Conservation (phyloP, 2,113 vertebrate genomes). For the Vulpes ferrilata region DNA sequence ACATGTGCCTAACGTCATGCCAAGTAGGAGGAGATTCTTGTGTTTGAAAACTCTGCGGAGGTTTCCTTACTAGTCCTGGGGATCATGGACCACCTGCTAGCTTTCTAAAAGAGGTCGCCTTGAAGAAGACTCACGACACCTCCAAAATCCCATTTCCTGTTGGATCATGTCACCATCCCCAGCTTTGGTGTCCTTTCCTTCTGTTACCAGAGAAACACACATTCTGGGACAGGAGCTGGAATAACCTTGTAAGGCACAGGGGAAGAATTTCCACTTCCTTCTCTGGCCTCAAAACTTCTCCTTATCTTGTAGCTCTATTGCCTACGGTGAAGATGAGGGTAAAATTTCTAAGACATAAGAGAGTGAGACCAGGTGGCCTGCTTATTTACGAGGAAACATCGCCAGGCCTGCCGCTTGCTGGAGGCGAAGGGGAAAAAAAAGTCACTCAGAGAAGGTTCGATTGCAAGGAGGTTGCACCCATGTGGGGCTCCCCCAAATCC, state of each 20-base stretch:
- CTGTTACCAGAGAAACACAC: not conserved
- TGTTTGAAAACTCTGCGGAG: not conserved
- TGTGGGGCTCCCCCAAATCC: not conserved
- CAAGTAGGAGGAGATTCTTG: not conserved
- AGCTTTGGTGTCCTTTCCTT: not conserved
- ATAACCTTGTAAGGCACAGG: not conserved
- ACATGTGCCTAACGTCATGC: too few species aligned
- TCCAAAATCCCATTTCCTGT: not conserved
- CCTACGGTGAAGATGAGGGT: not conserved
- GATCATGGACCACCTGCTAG: not conserved
- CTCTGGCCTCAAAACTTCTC: not conserved
- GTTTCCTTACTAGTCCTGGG: not conserved
- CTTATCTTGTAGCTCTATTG: not conserved
- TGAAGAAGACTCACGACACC: not conserved
- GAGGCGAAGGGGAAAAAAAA: not conserved
- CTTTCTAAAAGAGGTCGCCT: not conserved
- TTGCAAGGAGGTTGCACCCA: accelerated
- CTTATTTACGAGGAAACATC: not conserved
- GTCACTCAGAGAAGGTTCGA: not conserved
- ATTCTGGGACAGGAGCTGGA: not conserved
- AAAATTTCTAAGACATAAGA: not conserved
- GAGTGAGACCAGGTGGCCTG: not conserved
- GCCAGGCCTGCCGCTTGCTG: accelerated
- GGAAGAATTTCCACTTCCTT: not conserved
- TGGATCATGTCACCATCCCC: not conserved